These are phyloP conservation scores for Molanna angustata DNA, from an alignment of 2,888 invertebrate genomes.

Conservation along the genomic window DNA sequence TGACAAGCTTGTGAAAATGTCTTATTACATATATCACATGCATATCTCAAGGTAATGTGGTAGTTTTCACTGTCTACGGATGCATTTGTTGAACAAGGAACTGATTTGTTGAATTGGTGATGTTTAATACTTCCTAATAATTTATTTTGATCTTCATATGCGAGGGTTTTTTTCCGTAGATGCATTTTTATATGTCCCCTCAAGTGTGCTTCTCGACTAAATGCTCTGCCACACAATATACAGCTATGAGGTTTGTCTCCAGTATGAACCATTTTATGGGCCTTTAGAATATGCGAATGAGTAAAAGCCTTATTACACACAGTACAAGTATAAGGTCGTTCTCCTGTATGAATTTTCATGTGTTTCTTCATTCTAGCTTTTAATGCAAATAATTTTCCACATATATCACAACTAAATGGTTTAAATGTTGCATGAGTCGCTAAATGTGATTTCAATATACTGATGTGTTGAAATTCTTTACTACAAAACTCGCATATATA, in stretches of 20 bases:
- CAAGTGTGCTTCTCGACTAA: neutral
- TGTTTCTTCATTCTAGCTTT: neutral
- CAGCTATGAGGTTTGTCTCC: neutral
- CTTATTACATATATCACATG: neutral
- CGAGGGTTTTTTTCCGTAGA: neutral
- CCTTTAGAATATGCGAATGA: neutral
- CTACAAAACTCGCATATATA: neutral
- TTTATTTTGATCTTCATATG: neutral
- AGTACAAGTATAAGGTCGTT: neutral
- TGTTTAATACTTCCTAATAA: too few relatives aligned
- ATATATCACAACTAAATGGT: neutral
- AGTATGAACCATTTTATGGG: neutral
- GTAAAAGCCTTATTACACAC: neutral
- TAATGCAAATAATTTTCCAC: neutral
- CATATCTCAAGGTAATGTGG: neutral
- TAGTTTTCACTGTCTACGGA: neutral
- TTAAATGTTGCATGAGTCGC: neutral
- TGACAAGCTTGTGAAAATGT: neutral
- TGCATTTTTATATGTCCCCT: neutral
- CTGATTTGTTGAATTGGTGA: too few relatives aligned
- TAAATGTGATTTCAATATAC: neutral
- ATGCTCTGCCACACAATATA: neutral
- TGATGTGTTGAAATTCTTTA: neutral
- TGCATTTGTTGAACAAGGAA: too few relatives aligned
- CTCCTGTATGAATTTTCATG: neutral